Evolutionary conservation across 2,113 vertebrate species (phyloP), one percentile per base, ranked within the genome.

Genomic region (Spilogale gracilis): DNA sequence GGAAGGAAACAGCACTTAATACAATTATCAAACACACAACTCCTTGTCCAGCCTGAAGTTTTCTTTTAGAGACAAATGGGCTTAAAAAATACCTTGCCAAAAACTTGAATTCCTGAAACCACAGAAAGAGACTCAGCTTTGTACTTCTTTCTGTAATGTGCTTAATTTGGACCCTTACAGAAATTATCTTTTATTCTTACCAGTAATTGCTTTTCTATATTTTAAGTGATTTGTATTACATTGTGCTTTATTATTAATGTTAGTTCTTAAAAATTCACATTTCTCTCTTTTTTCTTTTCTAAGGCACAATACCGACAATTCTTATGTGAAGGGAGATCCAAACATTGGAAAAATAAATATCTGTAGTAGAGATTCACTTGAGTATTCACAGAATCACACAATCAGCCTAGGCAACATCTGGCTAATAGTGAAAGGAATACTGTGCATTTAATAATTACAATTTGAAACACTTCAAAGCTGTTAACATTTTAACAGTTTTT

Each of bases 11-110:
- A 98, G 95, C 96, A 97, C 91, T 98, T 98, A 96, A 86, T 90
- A 84, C 91, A 93, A 94, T 98, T 97, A 98, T 91, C 98, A 98
- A 76, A 97, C 93, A 97, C 83, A 98, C 82, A 93, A 88, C 21
- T 71, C 85, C 83, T 97, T 96, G 61, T 83, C 94, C 92, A 98
- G 89, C 38, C 95, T 92, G 97, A 94, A n/a, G 65, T 61, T 92
- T 97, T 98, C 93, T 94, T 94, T 98, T 97, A 97, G 92, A 97
- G 96, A 90, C 20, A 76, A 92, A 97, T n/a, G 43, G 79, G 92
- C 67, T 73, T 97, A 96, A 95, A 97, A 87, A 97, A 60, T 6
- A 30, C 58, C 76, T 96, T 97, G 96, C 69, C 96, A 89, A 98
- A 98, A 87, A 85, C 67, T 94, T 95, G 58, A 98, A 98, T 94